Evolutionary conservation across 2,888 invertebrate genomes (phyloP), one percentile per base, ranked within the genome.

Genomic region (Drosophila imparisetae): DNA sequence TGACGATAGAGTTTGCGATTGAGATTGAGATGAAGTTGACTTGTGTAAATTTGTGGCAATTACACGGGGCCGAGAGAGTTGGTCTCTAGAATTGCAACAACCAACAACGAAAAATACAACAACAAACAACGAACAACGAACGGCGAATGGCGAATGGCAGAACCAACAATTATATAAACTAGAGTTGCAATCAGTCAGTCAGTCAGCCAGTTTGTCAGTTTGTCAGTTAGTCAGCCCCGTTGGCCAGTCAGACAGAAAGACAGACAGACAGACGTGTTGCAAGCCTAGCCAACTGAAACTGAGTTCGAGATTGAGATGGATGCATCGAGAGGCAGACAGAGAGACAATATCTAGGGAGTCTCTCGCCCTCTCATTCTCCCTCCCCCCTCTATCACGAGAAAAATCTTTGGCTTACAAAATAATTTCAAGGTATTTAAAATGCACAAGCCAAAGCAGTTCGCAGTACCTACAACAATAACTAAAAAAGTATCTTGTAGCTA

Each of bases 381-480:
- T 15, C 8, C 4, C 7, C 7, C 13, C 55, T 29, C 29, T n/a
- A 1, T 18, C 34, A 21, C 69, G 81, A 79, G 81, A 81, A 81
- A 81, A 81, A 81, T 76, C 69, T 78, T 73, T 74, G 79, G 78
- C 67, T 72, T 81, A 78, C 78, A 78, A 80, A 81, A 76, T 72
- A 57, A 75, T 80, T 85, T 85, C 84, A 85, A 85, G 86, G 86
- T 87, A 87, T 85, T 87, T 85, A 81, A 85, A 85, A 85, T 87
- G 84, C 84, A 85, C 66, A 71, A 38, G 27, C 55, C 27, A 66
- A 65, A 74, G 62, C 81, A 73, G 62, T 62, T 59, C 63, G 67
- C 65, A 78, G 85, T 75, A 74, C 64, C 67, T 65, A 72, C 71
- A 80, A 68, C 52, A 71, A 62, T 65, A 75, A 64, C 27, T 53